Evolutionary conservation across 2,888 invertebrate genomes (phyloP).

Genomic region (Syrphus vitripennis): DNA sequence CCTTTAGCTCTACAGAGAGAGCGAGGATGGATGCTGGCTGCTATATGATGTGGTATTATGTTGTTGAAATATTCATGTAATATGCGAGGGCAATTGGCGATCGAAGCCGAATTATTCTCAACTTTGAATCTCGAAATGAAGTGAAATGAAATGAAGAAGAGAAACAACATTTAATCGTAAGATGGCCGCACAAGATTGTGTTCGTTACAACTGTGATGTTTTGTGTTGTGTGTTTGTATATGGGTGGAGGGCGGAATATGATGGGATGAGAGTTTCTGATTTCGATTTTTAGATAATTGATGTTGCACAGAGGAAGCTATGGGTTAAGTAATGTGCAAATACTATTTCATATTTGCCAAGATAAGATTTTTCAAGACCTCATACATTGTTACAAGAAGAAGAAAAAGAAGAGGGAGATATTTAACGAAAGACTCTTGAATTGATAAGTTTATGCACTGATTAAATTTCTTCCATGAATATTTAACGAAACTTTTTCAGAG

Average conservation of each 20-base stretch:
- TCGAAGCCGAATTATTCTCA: conserved; percentile 33
- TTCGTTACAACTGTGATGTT: not conserved
- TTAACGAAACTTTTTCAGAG: no score
- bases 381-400: not conserved
- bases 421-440: not conserved
- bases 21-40: not conserved
- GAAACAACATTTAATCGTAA: conserved; percentile 10
- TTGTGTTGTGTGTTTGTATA: not conserved
- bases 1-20: conserved; percentile 37
- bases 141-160: not conserved
- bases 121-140: no score
- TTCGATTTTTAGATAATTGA: conserved; percentile 7
- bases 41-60: conserved; percentile 51
- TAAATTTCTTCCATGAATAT: no score
- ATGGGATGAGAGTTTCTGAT: conserved; percentile 14
- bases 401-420: not conserved
- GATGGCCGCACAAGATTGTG: conserved; percentile 28
- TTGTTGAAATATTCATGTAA: conserved; percentile 58
- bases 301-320: not conserved
- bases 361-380: not conserved
- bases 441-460: no score
- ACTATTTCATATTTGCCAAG: not conserved
- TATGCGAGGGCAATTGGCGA: conserved; percentile 66
- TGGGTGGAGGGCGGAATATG: conserved; percentile 8
- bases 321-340: not conserved